Conservation (phyloP, 2,888 invertebrate species). For the Embidobia sp. region DNA sequence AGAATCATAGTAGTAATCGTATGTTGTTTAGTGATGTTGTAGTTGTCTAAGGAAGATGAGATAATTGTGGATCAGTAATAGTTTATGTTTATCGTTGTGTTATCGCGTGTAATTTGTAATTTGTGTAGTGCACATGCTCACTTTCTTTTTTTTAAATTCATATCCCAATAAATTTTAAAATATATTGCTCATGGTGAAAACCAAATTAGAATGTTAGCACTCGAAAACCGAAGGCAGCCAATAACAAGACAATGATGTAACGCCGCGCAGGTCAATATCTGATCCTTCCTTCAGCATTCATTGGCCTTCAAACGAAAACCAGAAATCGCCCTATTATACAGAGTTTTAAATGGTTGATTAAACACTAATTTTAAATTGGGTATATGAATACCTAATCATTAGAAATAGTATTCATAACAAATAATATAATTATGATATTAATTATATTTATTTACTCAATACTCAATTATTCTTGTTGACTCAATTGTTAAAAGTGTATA, state of each 20-base stretch:
- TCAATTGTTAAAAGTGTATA: no score
- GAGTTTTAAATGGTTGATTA: constrained; percentile 41
- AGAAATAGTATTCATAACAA: constrained; percentile 13
- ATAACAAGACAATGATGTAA: constrained; percentile 59
- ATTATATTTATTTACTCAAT: neutral
- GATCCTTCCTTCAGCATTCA: constrained; percentile 58
- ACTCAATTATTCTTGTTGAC: neutral
- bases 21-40: no score
- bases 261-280: constrained; percentile 59
- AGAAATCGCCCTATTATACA: constrained; percentile 46
- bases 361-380: constrained; percentile 33
- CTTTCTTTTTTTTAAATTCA: no score
- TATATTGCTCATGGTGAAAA: constrained; percentile 52
- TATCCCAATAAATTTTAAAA: constrained; percentile 53
- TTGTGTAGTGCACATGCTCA: no score
- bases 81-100: no score
- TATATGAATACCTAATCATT: constrained; percentile 18
- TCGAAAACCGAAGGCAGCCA: constrained; percentile 47
- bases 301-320: constrained; percentile 50
- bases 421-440: constrained; percentile 9
- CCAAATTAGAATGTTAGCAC: constrained; percentile 56
- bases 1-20: no score
- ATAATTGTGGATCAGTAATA: no score
- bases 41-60: no score
- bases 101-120: no score